Evolutionary conservation across 2,797 vertebrate species (phyloP).

Genomic region (Sebastolobus alascanus): DNA sequence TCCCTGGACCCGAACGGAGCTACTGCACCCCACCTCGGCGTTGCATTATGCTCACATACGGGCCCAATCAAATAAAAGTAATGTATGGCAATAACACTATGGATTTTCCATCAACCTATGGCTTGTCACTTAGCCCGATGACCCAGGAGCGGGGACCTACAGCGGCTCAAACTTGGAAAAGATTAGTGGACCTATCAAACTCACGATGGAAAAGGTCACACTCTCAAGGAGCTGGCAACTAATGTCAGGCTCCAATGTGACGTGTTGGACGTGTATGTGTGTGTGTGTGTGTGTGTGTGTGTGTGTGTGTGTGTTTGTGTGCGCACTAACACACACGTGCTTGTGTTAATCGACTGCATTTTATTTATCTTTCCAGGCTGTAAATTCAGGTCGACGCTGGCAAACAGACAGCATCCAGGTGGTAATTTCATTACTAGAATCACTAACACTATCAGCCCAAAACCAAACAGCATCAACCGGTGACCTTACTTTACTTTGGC

Average conservation of each 20-base stretch:
- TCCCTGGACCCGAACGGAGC: constrained; percentile 40
- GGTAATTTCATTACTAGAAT: constrained; percentile 60
- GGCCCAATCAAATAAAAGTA: constrained; percentile 85
- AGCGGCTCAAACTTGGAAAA: constrained; percentile 69
- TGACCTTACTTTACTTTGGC: constrained; percentile 25
- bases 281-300: constrained; percentile 10
- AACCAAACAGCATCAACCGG: constrained; percentile 42
- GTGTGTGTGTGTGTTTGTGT: background rate
- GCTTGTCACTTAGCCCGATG: constrained; percentile 79
- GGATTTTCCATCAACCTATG: constrained; percentile 88
- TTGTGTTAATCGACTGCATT: constrained; percentile 34
- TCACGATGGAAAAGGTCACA: constrained; percentile 65
- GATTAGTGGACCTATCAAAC: constrained; percentile 79
- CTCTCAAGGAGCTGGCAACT: constrained; percentile 51
- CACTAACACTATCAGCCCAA: constrained; percentile 6
- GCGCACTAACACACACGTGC: background rate
- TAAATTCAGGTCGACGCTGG: constrained; percentile 40
- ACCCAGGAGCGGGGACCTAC: constrained; percentile 60
- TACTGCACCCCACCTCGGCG: constrained; percentile 47
- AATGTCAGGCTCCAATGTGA: constrained; percentile 38
- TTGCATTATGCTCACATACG: constrained; percentile 70
- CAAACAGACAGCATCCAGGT: constrained; percentile 51
- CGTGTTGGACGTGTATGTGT: background rate
- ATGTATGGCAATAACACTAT: constrained; percentile 85
- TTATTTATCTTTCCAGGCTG: constrained; percentile 70